Evolutionary conservation across 2,797 vertebrate genomes (phyloP).

Genomic region (Echiichthys vipera): DNA sequence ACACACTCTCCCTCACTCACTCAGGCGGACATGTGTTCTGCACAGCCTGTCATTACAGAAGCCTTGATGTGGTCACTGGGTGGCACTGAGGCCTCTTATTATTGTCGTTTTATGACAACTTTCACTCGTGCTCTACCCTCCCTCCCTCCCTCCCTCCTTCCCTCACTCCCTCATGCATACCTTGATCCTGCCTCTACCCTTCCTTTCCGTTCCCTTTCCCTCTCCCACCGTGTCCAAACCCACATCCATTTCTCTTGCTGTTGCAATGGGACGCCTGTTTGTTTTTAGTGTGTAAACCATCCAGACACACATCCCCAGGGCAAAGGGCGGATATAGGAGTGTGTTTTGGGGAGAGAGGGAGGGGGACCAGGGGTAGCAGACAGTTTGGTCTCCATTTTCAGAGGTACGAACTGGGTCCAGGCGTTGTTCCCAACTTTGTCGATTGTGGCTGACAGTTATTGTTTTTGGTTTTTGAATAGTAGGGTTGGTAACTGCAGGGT

Average conservation of each 20-base stretch:
- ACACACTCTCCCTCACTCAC: constrained; percentile 45
- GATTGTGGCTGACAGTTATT: constrained; percentile 65
- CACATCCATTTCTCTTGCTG: constrained; percentile 72
- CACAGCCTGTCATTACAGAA: constrained; percentile 81
- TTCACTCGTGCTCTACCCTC: constrained; percentile 70
- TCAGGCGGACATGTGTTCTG: constrained; percentile 69
- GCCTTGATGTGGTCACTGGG: constrained; percentile 86
- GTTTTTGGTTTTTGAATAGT: constrained; percentile 68
- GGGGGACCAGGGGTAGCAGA: constrained; percentile 13
- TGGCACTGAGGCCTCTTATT: constrained; percentile 82
- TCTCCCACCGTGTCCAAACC: constrained; percentile 61
- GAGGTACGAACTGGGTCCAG: constrained; percentile 36
- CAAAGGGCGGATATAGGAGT: constrained; percentile 56
- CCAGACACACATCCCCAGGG: constrained; percentile 66
- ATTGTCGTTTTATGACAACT: constrained; percentile 83
- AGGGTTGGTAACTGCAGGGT: constrained; percentile 39
- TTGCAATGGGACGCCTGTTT: constrained; percentile 73
- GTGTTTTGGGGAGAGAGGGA: constrained; percentile 13
- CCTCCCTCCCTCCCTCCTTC: constrained; percentile 8
- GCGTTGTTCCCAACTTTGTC: constrained; percentile 48
- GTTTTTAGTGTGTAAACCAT: constrained; percentile 75
- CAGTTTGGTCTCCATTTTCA: constrained; percentile 46
- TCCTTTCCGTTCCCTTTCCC: constrained; percentile 17
- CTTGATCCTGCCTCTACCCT: constrained; percentile 5
- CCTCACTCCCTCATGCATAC: constrained; percentile 14